Evolutionary conservation across 2,113 vertebrate species (phyloP).

Genomic region (Tauraco erythrolophus): DNA sequence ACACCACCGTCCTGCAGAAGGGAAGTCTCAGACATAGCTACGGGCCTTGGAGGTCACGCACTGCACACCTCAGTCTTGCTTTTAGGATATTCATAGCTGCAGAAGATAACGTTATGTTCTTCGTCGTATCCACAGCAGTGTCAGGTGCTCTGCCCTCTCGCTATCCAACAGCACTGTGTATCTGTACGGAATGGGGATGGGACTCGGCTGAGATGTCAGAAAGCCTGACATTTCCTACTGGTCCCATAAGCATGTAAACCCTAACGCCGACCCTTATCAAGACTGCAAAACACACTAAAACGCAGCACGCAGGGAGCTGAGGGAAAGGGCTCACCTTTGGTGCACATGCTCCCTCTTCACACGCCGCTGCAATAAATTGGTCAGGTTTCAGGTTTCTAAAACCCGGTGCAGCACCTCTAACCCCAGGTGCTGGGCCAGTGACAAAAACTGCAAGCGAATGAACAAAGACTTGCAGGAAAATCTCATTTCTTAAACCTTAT

Average conservation of each 20-base stretch:
- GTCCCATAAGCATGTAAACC: background rate
- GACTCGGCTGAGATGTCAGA: too few species aligned
- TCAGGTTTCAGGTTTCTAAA: background rate
- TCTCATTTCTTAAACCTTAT: background rate
- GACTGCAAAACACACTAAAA: background rate
- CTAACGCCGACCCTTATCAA: accelerated
- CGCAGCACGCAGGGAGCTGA: accelerated
- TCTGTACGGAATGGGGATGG: background rate
- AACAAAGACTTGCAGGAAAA: background rate
- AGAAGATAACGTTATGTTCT: too few species aligned
- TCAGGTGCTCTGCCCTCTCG: background rate
- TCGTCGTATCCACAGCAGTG: background rate
- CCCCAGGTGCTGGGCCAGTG: too few species aligned
- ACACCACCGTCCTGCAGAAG: accelerated
- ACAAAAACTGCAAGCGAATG: background rate
- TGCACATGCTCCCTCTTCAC: background rate
- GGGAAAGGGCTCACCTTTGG: background rate
- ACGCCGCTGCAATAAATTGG: background rate
- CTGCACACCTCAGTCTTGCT: background rate
- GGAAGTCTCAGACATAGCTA: accelerated
- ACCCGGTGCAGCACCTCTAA: background rate
- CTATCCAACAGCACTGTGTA: accelerated
- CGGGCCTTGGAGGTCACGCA: background rate
- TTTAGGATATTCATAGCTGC: background rate
- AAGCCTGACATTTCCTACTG: too few species aligned